Evolutionary conservation across 2,113 vertebrate genomes (phyloP), one percentile per base, ranked within the genome.

Genomic region (Chlorocebus sabaeus): DNA sequence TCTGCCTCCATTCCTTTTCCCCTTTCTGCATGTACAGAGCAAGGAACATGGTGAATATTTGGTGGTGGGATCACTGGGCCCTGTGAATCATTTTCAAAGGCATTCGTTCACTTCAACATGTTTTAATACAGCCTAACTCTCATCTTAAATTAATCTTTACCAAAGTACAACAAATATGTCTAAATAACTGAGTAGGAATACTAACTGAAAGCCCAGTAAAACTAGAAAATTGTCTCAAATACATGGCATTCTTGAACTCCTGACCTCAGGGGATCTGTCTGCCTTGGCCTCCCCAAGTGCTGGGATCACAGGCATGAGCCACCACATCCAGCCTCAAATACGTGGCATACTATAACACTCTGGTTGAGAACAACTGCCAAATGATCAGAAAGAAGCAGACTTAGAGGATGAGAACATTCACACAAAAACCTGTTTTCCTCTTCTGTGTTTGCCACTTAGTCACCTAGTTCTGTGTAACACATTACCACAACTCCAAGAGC

Each of bases 1-100:
- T 23, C 40, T 30, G 32, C 32, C 3, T 20, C 13, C 0, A 0
- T n/a, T 35, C 57, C 14, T 2, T 0, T 32, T 13, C 27, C 30
- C n/a, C n/a, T 90, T 82, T 76, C 68, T 25, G 0, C 0, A 3
- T 23, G 55, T 8, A 32, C 50, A 86, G 30, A 18, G 8, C 30
- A 38, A 73, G 55, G 72, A 14, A 4, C 3, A 0, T 57, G 55
- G 17, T 12, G 6, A 16, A 0, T 43, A 17, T 11, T 17, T 16
- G 4, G 18, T 6, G 11, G 50, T 2, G 22, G 22, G 17, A 17
- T 0, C 5, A 35, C n/a, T 27, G 80, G 1, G 27, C 32, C 32
- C 35, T 40, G 16, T 18, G 70, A 27, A 16, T 35, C 35, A 32
- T 43, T 85, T 45, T 43, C 30, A 23, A 55, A 35, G 30, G n/a